These are phyloP conservation scores for Sturmia bella DNA, from an alignment of 2,888 invertebrate genomes.

Conservation along the genomic window DNA sequence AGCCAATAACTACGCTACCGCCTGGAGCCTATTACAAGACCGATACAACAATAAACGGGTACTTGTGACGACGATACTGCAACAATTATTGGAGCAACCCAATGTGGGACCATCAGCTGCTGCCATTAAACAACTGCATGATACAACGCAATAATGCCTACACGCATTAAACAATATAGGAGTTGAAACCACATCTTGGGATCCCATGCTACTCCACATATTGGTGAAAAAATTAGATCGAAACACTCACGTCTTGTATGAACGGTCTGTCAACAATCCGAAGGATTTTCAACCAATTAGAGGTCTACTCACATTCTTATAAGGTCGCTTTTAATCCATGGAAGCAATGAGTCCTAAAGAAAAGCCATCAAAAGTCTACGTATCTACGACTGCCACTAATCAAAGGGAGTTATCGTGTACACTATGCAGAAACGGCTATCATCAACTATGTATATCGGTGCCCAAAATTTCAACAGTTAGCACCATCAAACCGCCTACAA, in stretches of 20 bases:
- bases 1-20: slow-evolving; percentile 1
- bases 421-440: not conserved
- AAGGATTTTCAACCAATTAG: not conserved
- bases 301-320: not conserved
- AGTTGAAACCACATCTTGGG: not conserved
- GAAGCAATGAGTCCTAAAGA: slow-evolving; percentile 6
- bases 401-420: not conserved
- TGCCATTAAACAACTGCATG: not conserved
- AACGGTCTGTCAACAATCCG: not conserved
- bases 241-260: not conserved
- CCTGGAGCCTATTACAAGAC: not conserved
- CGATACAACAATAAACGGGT: not conserved
- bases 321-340: slow-evolving; percentile 1
- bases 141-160: slow-evolving; percentile 17
- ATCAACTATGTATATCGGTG: not conserved
- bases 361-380: slow-evolving; percentile 6
- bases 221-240: slow-evolving; percentile 10
- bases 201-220: slow-evolving; percentile 4
- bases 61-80: not conserved
- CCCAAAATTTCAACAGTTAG: not conserved
- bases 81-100: not conserved
- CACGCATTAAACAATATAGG: slow-evolving; percentile 1
- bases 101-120: not conserved
- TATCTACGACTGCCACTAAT: not conserved
- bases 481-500: not conserved